Percentiles rank a stretch among this genome's conserved stretches.
These are phyloP conservation scores for Siderastrea radians DNA, from an alignment of 92 coral and sea anemone genomes.

Conservation along the genomic window DNA sequence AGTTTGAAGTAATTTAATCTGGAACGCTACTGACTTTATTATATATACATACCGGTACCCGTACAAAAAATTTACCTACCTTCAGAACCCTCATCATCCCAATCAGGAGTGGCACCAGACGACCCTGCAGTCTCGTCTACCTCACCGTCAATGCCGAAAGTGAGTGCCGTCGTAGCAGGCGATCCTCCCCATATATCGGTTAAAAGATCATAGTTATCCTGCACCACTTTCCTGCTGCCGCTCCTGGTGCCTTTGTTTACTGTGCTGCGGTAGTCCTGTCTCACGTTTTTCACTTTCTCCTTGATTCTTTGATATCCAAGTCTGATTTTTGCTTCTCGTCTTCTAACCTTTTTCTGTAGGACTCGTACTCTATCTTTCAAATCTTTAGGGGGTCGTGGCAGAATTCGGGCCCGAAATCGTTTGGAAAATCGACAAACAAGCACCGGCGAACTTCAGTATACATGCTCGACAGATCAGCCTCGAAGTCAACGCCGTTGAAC, in stretches of 20 bases:
- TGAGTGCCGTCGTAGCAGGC: too few species aligned
- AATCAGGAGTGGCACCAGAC: neutral
- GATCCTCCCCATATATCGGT: too few species aligned
- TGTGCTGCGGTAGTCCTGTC: constrained; percentile 65
- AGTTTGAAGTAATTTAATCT: neutral
- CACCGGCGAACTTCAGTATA: constrained; percentile 40
- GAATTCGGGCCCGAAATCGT: constrained; percentile 54
- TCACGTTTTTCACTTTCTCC: constrained; percentile 56
- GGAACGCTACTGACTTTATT: neutral
- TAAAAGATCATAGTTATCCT: constrained; percentile 44
- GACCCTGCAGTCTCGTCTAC: neutral
- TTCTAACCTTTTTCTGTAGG: constrained; percentile 8
- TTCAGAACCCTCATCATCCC: constrained; percentile 5
- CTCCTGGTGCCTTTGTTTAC: constrained; percentile 74
- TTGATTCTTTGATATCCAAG: constrained; percentile 49
- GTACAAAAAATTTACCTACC: neutral
- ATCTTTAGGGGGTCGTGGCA: constrained; percentile 37
- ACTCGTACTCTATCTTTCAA: constrained; percentile 46
- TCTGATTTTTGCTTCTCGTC: constrained; percentile 25
- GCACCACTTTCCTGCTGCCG: constrained; percentile 72
- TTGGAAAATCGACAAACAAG: constrained; percentile 26
- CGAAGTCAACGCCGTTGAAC: constrained; percentile 57
- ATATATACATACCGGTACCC: neutral
- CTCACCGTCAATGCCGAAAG: constrained; percentile 51
- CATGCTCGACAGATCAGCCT: constrained; percentile 44